Evolutionary conservation across 2,797 vertebrate species (phyloP).

Genomic region (Cirrhinus mrigala): DNA sequence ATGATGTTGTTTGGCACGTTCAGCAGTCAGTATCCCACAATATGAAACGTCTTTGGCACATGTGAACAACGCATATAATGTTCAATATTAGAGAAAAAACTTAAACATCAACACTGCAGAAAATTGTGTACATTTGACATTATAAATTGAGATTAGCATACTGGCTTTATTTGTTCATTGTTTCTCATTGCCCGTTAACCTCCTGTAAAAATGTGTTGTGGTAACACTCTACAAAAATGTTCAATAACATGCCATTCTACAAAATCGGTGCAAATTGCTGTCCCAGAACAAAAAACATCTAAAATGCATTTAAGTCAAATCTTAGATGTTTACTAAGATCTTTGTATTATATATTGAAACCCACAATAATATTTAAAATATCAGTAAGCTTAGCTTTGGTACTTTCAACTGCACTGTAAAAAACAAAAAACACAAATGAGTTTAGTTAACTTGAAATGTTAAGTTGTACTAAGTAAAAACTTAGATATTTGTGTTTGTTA

Average conservation of each 20-base stretch:
- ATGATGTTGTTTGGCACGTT: slow-evolving; percentile 18
- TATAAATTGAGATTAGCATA: neutral
- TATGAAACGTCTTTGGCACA: slow-evolving; percentile 13
- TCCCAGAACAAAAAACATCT: too few species aligned
- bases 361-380: too few species aligned
- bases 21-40: slow-evolving; percentile 17
- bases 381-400: too few species aligned
- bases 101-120: neutral
- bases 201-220: neutral
- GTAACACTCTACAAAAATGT: neutral
- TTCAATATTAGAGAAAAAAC: neutral
- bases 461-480: too few species aligned
- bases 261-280: too few species aligned
- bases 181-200: neutral
- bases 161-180: slow-evolving; percentile 1
- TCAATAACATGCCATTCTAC: neutral
- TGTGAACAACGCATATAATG: neutral
- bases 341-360: too few species aligned
- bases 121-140: slow-evolving; percentile 3
- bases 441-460: too few species aligned
- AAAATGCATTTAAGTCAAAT: too few species aligned
- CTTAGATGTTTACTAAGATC: too few species aligned
- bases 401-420: too few species aligned
- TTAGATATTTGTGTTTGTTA: too few species aligned
- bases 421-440: too few species aligned